Conservation (phyloP, 2,797 vertebrate genomes). For the Pangasius sanitwongsei region DNA sequence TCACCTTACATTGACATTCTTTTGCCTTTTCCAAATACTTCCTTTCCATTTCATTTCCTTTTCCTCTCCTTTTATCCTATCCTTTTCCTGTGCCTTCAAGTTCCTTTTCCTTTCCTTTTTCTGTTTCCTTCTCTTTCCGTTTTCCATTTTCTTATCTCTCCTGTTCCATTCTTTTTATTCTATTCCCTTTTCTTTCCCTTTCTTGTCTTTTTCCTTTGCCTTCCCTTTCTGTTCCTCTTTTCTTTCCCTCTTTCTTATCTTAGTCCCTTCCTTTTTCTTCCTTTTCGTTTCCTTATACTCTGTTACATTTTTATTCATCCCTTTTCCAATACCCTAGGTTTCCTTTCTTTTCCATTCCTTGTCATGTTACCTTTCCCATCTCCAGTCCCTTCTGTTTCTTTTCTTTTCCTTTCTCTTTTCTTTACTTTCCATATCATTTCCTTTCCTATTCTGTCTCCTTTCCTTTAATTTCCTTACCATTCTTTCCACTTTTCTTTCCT, state of each 20-base stretch:
- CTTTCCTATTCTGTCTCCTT: neutral
- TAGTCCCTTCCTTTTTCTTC: too few species aligned
- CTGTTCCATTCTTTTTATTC: too few species aligned
- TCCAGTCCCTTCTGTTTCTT: too few species aligned
- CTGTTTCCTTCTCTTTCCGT: neutral
- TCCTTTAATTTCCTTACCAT: neutral
- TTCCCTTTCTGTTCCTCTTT: neutral
- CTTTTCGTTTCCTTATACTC: neutral
- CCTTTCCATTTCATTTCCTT: neutral
- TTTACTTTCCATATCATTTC: neutral
- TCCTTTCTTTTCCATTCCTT: neutral
- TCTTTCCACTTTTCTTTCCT: neutral
- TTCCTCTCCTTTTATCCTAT: neutral
- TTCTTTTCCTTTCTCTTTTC: neutral
- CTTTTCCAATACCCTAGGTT: neutral
- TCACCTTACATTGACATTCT: neutral
- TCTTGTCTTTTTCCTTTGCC: too few species aligned
- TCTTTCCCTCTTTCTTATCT: neutral
- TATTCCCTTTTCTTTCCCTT: neutral
- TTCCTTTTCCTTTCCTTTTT: neutral
- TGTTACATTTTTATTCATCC: neutral
- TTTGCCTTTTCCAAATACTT: neutral
- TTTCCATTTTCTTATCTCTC: neutral
- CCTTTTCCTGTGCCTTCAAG: neutral
- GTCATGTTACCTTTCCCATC: neutral